A percentile compares a stretch with the other conserved stretches of the same genome.
Conservation (phyloP, 2,888 invertebrate genomes). For the Rotaria magnacalcarata region DNA sequence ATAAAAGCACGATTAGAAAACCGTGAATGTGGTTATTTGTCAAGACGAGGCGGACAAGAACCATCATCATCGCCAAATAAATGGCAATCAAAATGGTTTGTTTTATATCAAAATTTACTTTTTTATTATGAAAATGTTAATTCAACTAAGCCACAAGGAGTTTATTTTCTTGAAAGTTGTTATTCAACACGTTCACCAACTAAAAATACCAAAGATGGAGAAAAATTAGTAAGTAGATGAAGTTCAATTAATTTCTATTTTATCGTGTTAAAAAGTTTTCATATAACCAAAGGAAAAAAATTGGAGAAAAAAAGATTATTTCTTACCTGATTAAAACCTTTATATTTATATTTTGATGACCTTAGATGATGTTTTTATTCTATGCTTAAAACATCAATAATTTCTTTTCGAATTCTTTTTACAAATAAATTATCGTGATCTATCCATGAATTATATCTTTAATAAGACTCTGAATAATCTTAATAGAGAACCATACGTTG, state of each 20-base stretch:
- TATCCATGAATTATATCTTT: neutral
- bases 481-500: neutral
- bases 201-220: constrained; percentile 46
- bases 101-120: constrained; percentile 72
- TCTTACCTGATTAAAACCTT: too few relatives aligned
- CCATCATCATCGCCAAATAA: constrained; percentile 66
- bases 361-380: too few relatives aligned
- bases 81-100: constrained; percentile 69
- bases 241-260: neutral
- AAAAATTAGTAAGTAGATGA: constrained; percentile 40
- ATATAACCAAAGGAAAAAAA: neutral
- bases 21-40: constrained; percentile 46
- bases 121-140: constrained; percentile 84
- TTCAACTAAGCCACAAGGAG: constrained; percentile 73
- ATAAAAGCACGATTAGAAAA: constrained; percentile 44
- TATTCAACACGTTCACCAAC: constrained; percentile 53
- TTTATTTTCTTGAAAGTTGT: constrained; percentile 74
- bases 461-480: neutral
- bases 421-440: neutral
- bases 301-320: too few relatives aligned
- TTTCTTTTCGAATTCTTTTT: too few relatives aligned
- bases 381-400: too few relatives aligned
- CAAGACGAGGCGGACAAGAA: constrained; percentile 36
- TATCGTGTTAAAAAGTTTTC: neutral
- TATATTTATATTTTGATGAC: too few relatives aligned